Evolutionary conservation across 2,888 invertebrate species (phyloP).

Genomic region (Coremacera marginata): DNA sequence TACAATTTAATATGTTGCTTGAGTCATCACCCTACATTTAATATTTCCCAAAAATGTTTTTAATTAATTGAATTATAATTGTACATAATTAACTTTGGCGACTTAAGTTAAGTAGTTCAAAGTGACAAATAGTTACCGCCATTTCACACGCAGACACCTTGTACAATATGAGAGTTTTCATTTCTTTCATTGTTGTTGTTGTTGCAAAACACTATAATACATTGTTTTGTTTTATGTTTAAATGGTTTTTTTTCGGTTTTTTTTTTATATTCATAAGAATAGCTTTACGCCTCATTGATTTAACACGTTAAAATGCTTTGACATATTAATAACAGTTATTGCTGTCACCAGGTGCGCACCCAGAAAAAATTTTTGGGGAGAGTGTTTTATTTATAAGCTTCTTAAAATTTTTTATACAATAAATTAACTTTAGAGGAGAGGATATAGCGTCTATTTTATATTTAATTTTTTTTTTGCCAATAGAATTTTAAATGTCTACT

Average conservation of each 20-base stretch:
- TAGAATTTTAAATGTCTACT: no score
- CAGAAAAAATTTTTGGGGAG: no score
- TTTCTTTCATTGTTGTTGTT: slow-evolving; percentile 13
- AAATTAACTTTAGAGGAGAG: no score
- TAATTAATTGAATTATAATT: slow-evolving; percentile 15
- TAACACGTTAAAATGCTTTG: slow-evolving; percentile 9
- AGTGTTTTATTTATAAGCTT: no score
- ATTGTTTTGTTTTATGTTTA: neutral
- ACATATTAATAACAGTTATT: neutral
- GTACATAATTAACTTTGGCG: neutral
- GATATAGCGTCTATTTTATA: no score
- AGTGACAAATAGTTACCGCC: slow-evolving; percentile 22
- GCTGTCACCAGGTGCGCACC: no score
- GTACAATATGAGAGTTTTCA: neutral
- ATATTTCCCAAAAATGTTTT: neutral
- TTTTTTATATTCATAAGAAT: neutral
- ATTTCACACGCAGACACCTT: slow-evolving; percentile 7
- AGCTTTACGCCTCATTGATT: neutral
- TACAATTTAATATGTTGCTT: no score
- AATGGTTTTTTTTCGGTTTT: neutral
- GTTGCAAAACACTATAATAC: neutral
- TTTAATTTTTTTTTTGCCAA: no score
- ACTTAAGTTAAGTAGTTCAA: neutral
- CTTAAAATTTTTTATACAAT: no score
- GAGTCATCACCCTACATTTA: no score